Evolutionary conservation across 2,888 invertebrate species (phyloP).

Genomic region (Eurois occulta): DNA sequence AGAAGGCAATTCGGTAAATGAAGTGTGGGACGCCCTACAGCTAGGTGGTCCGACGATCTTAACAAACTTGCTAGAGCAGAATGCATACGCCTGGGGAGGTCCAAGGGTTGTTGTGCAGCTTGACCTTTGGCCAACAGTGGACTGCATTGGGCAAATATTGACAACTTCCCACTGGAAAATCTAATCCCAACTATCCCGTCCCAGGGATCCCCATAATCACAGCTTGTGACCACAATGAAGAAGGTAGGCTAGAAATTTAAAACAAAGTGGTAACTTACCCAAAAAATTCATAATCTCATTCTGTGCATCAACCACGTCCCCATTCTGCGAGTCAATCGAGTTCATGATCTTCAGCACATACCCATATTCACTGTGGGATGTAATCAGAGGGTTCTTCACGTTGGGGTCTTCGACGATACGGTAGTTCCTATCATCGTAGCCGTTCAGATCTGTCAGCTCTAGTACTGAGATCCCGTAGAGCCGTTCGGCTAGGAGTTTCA

Average conservation of each 20-base stretch:
- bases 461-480: constrained; percentile 92
- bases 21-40: background rate
- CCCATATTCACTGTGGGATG: constrained; percentile 90
- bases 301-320: constrained; percentile 93
- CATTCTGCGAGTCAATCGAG: constrained; percentile 94
- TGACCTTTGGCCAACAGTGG: background rate
- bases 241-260: background rate
- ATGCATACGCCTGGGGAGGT: background rate
- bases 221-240: background rate
- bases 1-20: background rate
- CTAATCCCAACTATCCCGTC: background rate
- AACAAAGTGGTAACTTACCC: constrained; percentile 84
- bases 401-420: constrained; percentile 91
- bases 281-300: constrained; percentile 93
- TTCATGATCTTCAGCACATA: constrained; percentile 96
- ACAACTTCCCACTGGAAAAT: background rate
- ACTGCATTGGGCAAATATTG: background rate
- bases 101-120: background rate
- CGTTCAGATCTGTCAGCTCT: constrained; percentile 91
- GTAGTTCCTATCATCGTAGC: constrained; percentile 95
- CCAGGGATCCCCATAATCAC: background rate
- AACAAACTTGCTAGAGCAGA: background rate
- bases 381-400: constrained; percentile 91
- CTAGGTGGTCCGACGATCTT: background rate
- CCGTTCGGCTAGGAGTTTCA: constrained; percentile 88